Evolutionary conservation across 2,888 invertebrate species (phyloP), one percentile per base, ranked within the genome.

Genomic region (Sphaerophoria rueppellii): DNA sequence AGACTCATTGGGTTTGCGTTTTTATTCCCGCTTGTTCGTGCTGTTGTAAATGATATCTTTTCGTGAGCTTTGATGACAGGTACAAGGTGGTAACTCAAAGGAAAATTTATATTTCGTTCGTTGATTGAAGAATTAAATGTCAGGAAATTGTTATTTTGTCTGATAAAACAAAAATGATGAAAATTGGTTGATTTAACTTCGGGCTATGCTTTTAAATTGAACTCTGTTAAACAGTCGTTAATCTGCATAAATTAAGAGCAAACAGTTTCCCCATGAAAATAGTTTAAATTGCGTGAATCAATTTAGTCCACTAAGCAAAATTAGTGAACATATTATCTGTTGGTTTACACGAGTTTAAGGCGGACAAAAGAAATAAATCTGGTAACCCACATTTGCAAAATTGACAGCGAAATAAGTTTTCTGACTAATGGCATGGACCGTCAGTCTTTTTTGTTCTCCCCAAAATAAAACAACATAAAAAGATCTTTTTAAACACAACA

Each of bases 371-470:
- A 69, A 55, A 75, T 57, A 69, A 76, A 69, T 69, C 69, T 60
- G 55, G 24, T 77, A 77, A 77, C 76, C 76, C 54, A 77, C 70
- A 70, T 77, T 43, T 70, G 54, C 46, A 55, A 70, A 77, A 77
- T 70, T 77, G 76, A 77, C 76, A 77, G 70, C 35, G 11, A 77
- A 70, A 77, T 70, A 70, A 70, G 63, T 77, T 70, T 77, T 61
- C 70, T 63, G 55, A 70, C 76, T 60, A 16, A 40, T 16, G 24
- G 37, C 40, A 40, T 32, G 24, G 2, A 24, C 34, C 46, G 4
- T 63, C 35, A 32, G 16, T 11, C 48, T 35, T 48, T 61, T 34
- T 7, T 6, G 14, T 9, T 14, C 65, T 24, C n/a, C n/a, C n/a
- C n/a, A n/a, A n/a, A n/a, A n/a, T n/a, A 50, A 1, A 14, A n/a